Evolutionary conservation across 2,113 vertebrate species (phyloP).

Genomic region (Rhea pennata): DNA sequence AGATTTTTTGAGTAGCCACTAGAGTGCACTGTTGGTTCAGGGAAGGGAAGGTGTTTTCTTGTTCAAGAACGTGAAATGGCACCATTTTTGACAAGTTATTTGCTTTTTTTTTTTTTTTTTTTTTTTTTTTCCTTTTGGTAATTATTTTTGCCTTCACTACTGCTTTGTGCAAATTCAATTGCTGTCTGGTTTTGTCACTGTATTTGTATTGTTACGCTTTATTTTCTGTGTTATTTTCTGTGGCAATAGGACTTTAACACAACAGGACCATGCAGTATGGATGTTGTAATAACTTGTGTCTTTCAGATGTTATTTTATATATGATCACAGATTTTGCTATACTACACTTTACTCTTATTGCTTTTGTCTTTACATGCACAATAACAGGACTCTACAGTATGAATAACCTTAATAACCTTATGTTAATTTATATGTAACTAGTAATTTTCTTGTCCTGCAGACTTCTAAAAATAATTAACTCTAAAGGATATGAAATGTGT

Average conservation of each 20-base stretch:
- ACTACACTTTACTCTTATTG: not conserved
- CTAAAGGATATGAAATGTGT: not conserved
- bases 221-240: not conserved
- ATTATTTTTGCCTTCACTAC: not conserved
- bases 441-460: not conserved
- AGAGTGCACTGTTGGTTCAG: not conserved
- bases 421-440: slow-evolving; percentile 6
- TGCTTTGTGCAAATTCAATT: not conserved
- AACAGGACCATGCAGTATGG: not conserved
- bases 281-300: not conserved
- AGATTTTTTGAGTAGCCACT: not conserved
- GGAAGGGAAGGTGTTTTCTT: not conserved
- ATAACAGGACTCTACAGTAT: not conserved
- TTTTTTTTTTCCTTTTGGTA: not conserved
- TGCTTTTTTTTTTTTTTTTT: not conserved
- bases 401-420: not conserved
- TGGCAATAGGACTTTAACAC: not conserved
- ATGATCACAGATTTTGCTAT: not conserved
- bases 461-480: not conserved
- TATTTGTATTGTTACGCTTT: not conserved
- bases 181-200: not conserved
- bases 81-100: not conserved
- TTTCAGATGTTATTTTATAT: not conserved
- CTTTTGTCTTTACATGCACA: slow-evolving; percentile 4
- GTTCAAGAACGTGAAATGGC: not conserved